Conservation (phyloP, 2,113 vertebrate species). For the Craseonycteris thonglongyai region DNA sequence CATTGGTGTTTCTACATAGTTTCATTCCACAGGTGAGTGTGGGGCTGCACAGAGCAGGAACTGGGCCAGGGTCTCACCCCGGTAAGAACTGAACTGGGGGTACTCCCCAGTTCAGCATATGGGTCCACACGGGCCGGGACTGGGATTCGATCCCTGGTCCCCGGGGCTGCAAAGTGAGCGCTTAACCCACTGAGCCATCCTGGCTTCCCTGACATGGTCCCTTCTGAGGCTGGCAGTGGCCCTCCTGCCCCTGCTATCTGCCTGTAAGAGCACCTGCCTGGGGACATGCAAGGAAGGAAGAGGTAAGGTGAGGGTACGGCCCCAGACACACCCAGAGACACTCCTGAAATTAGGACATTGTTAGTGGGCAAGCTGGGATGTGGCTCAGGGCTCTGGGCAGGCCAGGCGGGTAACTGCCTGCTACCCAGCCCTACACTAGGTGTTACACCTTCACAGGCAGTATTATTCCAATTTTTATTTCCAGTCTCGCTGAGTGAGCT, state of each 20-base stretch:
- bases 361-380: background rate
- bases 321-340: background rate
- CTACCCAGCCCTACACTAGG: background rate
- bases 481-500: background rate
- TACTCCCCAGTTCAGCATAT: no score
- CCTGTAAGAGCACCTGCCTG: background rate
- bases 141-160: no score
- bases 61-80: no score
- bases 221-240: background rate
- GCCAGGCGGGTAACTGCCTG: background rate
- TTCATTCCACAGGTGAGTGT: no score
- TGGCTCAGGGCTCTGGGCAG: background rate
- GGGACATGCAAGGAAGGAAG: background rate
- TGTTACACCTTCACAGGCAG: background rate
- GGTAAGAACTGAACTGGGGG: no score
- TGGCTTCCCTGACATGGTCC: no score
- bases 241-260: background rate
- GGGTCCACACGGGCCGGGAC: no score
- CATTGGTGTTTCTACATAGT: no score
- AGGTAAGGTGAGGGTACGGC: background rate
- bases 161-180: no score
- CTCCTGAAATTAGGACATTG: background rate
- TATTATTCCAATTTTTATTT: no score
- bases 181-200: no score
- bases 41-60: no score